Conservation (phyloP, 2,113 vertebrate species). For the Drymodes brunneopygia region DNA sequence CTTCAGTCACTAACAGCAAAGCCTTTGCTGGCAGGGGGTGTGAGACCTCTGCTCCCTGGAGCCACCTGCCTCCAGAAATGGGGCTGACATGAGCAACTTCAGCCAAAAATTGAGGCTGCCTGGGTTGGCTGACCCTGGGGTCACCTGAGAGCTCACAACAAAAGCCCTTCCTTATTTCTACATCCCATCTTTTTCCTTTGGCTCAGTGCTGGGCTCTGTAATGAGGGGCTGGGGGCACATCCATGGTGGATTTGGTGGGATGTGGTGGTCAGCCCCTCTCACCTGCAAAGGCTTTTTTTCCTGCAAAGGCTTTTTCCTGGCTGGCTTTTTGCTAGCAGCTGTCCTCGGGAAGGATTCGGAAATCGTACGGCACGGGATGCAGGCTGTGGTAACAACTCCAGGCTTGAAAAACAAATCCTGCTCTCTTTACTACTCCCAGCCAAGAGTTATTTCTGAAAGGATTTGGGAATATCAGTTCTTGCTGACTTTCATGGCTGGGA, state of each 20-base stretch:
- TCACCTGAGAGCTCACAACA: not conserved
- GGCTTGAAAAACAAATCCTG: not conserved
- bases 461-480: not conserved
- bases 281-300: not conserved
- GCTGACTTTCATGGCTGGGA: not conserved
- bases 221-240: not conserved
- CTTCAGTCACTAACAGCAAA: constrained; percentile 8
- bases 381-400: not conserved
- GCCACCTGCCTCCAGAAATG: not conserved
- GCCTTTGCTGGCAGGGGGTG: not conserved
- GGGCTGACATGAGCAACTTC: not conserved
- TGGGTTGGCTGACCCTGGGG: accelerated
- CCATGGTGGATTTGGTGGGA: not conserved
- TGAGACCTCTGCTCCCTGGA: not conserved
- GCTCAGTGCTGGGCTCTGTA: not conserved
- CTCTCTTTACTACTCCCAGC: not conserved
- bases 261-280: not conserved
- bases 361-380: not conserved
- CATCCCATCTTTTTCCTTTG: not conserved
- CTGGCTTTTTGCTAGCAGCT: not conserved
- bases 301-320: not conserved
- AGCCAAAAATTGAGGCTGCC: not conserved
- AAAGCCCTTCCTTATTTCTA: not conserved
- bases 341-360: not conserved
- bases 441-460: not conserved